Evolutionary conservation across 35 echinoderm and acorn worm species (phyloP), one percentile per base, ranked within the genome.

Genomic region (Ophioderma brevispina): DNA sequence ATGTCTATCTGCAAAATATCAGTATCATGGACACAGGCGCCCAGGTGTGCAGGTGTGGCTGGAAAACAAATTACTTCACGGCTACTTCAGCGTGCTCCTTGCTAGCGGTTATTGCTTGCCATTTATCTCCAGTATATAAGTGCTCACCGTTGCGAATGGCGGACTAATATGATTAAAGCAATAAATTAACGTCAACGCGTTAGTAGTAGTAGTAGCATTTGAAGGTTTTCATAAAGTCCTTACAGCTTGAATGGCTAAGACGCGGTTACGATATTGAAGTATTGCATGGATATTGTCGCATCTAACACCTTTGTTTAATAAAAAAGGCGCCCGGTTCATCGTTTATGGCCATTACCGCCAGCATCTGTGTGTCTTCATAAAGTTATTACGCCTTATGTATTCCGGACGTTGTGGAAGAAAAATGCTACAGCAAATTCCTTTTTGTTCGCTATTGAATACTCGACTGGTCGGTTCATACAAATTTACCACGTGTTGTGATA

Each of bases 21-120:
- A 70, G 59, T 13, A 2, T 25, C 59, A 30, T 70, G 59, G 59
- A 70, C 59, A 70, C 59, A 70, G 59, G 59, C 59, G 28, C n/a
- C 10, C 59, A 70, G 59, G 59, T 70, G 59, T 70, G 59, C 59
- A 70, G 59, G 59, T 70, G 59, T 18, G 17, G 59, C 3, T 2
- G 59, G 28, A 70, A 70, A 70, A 70, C 59, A 70, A 70, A 70
- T 70, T 70, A 70, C 59, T 25, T 25, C 59, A 70, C 59, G 59
- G 23, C 59, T 25, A 70, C 59, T 70, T 70, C 59, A 70, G 59
- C 6, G 5, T 70, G 59, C 28, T 18, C 10, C 59, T 70, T 25
- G 17, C 59, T 70, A 18, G 23, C 59, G 59, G 59, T 70, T 70
- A 70, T 70, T 70, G 59, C 59, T 6, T 70, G 28, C 15, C 59